These are phyloP conservation scores for Maccullochella peelii DNA, from an alignment of 2,113 vertebrate genomes.

Conservation along the genomic window DNA sequence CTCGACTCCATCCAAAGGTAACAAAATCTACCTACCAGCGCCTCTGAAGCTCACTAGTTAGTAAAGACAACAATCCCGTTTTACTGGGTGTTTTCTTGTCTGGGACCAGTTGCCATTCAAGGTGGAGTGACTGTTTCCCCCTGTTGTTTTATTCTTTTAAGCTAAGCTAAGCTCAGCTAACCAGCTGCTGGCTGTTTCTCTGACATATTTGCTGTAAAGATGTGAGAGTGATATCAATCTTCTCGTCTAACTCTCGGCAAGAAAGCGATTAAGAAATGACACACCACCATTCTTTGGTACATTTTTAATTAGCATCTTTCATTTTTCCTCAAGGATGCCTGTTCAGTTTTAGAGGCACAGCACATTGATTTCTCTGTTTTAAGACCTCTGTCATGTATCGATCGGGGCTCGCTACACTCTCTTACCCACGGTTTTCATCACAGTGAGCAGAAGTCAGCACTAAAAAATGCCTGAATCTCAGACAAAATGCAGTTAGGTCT, in stretches of 20 bases:
- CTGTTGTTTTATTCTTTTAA: too few species aligned
- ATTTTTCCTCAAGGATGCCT: slow-evolving; percentile 31
- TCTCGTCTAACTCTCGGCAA: background rate
- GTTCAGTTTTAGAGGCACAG: slow-evolving; percentile 32
- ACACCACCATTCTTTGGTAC: background rate
- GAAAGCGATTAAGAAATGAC: background rate
- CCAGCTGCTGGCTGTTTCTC: background rate
- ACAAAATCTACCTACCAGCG: background rate
- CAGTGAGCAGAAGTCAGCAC: slow-evolving; percentile 46
- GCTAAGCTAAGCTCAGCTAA: background rate
- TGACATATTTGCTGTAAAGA: background rate
- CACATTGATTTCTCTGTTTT: slow-evolving; percentile 58
- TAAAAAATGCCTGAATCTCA: slow-evolving; percentile 38
- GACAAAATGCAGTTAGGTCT: slow-evolving; percentile 43
- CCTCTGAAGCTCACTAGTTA: background rate
- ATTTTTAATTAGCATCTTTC: slow-evolving; percentile 51
- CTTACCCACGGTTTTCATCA: slow-evolving; percentile 41
- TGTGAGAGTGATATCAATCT: background rate
- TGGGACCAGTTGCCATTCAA: background rate
- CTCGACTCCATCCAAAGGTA: background rate
- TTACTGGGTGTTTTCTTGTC: background rate
- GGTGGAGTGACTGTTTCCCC: background rate
- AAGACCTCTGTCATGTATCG: slow-evolving; percentile 49
- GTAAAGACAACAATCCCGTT: background rate
- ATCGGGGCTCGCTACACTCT: slow-evolving; percentile 35